phyloP scores from a whole-genome alignment of 92 coral and sea anemone species.

The Porites cylindrica region DNA sequence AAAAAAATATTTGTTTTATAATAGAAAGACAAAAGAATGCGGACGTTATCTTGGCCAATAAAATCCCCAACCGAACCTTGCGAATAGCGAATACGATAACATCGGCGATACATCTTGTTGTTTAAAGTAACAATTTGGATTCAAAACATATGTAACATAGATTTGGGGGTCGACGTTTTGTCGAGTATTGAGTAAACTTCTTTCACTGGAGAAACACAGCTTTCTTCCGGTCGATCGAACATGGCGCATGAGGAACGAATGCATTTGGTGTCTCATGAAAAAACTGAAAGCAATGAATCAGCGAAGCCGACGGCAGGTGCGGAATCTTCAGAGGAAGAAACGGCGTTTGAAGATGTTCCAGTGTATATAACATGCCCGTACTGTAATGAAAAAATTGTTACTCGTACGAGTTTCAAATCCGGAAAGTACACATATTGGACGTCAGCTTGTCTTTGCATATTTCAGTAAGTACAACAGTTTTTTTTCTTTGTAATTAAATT shows the following conservation, averaged over 20 bases:
- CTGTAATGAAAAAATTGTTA: constrained; percentile 92
- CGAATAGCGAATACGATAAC: constrained; percentile 14
- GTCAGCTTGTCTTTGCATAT: constrained; percentile 91
- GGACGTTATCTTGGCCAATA: constrained; percentile 62
- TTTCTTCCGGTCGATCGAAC: not conserved
- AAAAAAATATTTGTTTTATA: constrained; percentile 23
- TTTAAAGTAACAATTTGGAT: constrained; percentile 19
- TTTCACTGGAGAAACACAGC: not conserved
- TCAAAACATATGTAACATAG: constrained; percentile 20
- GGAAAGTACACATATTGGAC: constrained; percentile 98
- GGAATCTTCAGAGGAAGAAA: constrained; percentile 76
- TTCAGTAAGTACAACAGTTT: constrained; percentile 85
- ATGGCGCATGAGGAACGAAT: constrained; percentile 74
- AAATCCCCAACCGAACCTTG: constrained; percentile 43
- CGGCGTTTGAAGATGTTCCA: constrained; percentile 96
- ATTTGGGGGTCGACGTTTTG: not conserved
- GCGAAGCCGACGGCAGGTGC: constrained; percentile 31
- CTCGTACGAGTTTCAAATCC: constrained; percentile 84
- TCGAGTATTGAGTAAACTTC: not conserved
- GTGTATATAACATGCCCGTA: constrained; percentile 89
- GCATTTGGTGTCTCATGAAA: constrained; percentile 54
- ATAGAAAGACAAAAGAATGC: constrained; percentile 44
- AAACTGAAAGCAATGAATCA: constrained; percentile 15
- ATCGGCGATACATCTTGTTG: constrained; percentile 4
- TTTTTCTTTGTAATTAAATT: not conserved